These are phyloP conservation scores for Drosophila robusta DNA, from an alignment of 2,888 invertebrate species.

Conservation along the genomic window DNA sequence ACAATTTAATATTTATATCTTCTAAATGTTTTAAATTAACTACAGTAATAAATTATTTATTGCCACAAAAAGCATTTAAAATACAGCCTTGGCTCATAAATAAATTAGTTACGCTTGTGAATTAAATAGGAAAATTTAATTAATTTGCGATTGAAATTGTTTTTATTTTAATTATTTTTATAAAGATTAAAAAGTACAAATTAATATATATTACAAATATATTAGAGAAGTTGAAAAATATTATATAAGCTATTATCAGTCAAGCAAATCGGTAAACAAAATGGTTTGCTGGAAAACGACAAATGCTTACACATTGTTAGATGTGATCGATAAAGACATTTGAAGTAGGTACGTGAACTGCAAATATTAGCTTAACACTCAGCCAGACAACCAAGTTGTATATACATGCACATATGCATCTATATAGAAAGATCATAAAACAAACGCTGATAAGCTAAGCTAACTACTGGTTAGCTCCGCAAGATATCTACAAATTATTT, in stretches of 20 bases:
- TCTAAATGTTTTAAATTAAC: too few relatives aligned
- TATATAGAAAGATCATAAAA: conserved; percentile 24
- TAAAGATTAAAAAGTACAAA: neutral
- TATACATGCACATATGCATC: neutral
- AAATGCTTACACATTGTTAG: neutral
- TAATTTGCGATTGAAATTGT: neutral
- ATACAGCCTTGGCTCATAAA: too few relatives aligned
- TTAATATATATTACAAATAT: too few relatives aligned
- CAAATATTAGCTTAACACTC: conserved; percentile 7
- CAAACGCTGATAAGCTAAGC: conserved; percentile 32
- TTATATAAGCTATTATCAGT: neutral
- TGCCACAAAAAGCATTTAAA: too few relatives aligned
- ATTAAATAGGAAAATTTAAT: too few relatives aligned
- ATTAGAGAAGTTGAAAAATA: neutral
- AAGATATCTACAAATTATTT: conserved; percentile 17
- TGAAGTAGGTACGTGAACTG: neutral
- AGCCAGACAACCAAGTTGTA: neutral
- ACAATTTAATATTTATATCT: too few relatives aligned
- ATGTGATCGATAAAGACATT: conserved; percentile 12
- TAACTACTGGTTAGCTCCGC: conserved; percentile 1
- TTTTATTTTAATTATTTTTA: neutral
- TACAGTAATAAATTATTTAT: too few relatives aligned
- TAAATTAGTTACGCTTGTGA: too few relatives aligned
- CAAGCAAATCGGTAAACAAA: neutral
- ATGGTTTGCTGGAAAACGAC: conserved; percentile 10